Percentiles rank a stretch among this genome's conserved stretches.
These are phyloP conservation scores for Alectura lathami DNA, from an alignment of 2,113 vertebrate species.

Conservation along the genomic window DNA sequence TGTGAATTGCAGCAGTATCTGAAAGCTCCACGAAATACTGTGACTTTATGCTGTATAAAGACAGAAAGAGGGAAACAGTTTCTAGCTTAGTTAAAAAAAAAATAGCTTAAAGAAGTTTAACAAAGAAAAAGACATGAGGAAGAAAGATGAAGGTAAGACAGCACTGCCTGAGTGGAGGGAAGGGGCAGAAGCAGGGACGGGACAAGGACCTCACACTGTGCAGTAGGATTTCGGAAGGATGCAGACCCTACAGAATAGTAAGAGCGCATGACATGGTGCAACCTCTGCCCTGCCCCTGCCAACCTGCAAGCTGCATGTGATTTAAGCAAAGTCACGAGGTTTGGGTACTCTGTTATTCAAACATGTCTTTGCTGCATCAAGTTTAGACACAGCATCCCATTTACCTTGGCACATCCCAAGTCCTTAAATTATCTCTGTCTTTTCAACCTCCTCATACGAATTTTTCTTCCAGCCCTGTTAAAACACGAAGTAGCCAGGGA, in stretches of 20 bases:
- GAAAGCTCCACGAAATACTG: background rate
- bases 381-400: constrained; percentile 61
- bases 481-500: constrained; percentile 45
- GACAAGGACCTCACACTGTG: background rate
- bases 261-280: background rate
- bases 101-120: background rate
- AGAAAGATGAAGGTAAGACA: background rate
- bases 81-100: background rate
- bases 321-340: constrained; percentile 22
- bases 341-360: background rate
- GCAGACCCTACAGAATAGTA: background rate
- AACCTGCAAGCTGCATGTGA: background rate
- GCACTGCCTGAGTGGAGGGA: background rate
- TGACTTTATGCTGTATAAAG: background rate
- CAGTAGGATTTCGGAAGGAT: background rate
- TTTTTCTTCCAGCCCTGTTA: constrained; percentile 35
- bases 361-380: constrained; percentile 5
- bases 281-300: background rate
- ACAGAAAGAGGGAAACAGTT: background rate
- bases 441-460: constrained; percentile 2
- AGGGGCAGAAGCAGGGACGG: background rate
- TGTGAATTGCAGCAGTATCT: background rate
- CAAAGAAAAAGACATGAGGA: background rate
- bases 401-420: constrained; percentile 48
- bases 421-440: constrained; percentile 39